Conservation (phyloP, 2,888 invertebrate genomes). For the Eugnorisma glareosa region DNA sequence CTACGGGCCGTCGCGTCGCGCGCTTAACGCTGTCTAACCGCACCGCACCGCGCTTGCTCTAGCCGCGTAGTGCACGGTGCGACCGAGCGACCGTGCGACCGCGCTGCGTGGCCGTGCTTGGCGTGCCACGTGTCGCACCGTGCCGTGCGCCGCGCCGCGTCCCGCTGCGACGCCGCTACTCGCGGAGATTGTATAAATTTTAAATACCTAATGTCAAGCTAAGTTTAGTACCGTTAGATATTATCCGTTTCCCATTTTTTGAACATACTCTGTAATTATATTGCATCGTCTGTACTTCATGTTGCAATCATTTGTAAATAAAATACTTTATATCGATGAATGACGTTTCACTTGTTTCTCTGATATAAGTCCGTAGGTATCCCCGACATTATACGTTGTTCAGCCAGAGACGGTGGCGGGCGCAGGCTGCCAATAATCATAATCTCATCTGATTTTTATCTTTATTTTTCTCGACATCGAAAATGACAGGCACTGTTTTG, state of each 20-base stretch:
- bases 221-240: constrained; percentile 90
- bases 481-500: no score
- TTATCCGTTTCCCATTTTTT: constrained; percentile 89
- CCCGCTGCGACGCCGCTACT: constrained; percentile 68
- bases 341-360: constrained; percentile 49
- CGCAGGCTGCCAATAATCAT: not conserved
- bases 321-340: constrained; percentile 89
- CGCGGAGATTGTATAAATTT: constrained; percentile 84
- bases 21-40: constrained; percentile 93
- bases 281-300: constrained; percentile 90
- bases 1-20: constrained; percentile 92
- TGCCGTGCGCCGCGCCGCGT: constrained; percentile 91
- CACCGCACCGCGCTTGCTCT: constrained; percentile 66
- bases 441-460: no score
- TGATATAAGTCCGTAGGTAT: not conserved
- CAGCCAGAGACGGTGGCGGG: not conserved
- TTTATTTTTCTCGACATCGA: no score
- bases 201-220: constrained; percentile 80
- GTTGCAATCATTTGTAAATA: constrained; percentile 92
- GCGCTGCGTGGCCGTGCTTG: constrained; percentile 80
- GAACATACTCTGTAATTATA: constrained; percentile 90
- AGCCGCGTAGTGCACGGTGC: constrained; percentile 4
- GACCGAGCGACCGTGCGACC: constrained; percentile 1
- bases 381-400: not conserved
- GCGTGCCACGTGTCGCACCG: constrained; percentile 90